Conservation (phyloP, 2,888 invertebrate species). For the Cheilosia vernalis region DNA sequence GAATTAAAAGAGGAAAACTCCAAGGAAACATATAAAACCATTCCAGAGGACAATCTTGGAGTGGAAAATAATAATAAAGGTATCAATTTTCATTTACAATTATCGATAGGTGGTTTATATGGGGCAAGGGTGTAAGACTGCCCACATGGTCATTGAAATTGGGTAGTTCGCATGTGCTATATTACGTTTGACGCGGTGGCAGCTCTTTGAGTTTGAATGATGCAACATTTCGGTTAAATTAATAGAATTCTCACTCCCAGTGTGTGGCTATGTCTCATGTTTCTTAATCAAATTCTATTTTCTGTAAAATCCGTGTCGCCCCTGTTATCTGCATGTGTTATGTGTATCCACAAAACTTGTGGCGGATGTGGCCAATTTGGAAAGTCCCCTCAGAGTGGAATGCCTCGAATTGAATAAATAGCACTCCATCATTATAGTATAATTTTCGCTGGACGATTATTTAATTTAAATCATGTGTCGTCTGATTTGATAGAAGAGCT, state of each 20-base stretch:
- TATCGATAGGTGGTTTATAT: neutral
- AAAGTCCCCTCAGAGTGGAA: neutral
- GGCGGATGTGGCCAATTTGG: constrained; percentile 39
- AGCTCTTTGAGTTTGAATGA: constrained; percentile 23
- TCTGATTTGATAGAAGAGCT: constrained; percentile 28
- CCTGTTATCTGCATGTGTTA: neutral
- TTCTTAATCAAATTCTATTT: constrained; percentile 1
- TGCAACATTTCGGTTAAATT: constrained; percentile 44
- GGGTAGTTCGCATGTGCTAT: constrained; percentile 35
- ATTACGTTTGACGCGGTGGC: neutral
- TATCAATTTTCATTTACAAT: constrained; percentile 43
- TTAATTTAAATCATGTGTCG: constrained; percentile 36
- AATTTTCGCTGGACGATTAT: constrained; percentile 12
- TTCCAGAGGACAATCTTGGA: constrained; percentile 85
- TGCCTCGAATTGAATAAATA: constrained; percentile 26
- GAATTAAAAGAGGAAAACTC: constrained; percentile 44
- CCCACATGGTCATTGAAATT: constrained; percentile 3
- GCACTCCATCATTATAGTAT: neutral
- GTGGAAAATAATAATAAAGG: constrained; percentile 57
- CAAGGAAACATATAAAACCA: constrained; percentile 84
- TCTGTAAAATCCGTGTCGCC: neutral
- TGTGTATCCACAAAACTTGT: neutral
- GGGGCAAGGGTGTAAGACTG: neutral
- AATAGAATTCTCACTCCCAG: neutral
- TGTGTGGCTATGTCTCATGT: constrained; percentile 4